Conservation (phyloP, 2,888 invertebrate genomes). For the Rotaria magnacalcarata region DNA sequence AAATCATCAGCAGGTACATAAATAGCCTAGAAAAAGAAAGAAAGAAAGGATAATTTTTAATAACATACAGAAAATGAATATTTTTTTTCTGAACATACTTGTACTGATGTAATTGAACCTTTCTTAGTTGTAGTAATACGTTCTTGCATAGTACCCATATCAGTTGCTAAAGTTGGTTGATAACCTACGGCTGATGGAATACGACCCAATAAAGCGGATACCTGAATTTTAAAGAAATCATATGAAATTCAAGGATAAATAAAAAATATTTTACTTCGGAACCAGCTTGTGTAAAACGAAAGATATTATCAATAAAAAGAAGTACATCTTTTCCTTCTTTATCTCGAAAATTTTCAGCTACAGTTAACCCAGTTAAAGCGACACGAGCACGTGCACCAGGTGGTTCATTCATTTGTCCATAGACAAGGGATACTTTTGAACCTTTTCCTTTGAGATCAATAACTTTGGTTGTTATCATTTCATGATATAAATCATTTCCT, state of each 20-base stretch:
- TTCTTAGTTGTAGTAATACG: slow-evolving; percentile 86
- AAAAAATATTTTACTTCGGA: slow-evolving; percentile 52
- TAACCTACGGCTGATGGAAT: slow-evolving; percentile 91
- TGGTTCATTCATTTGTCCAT: slow-evolving; percentile 93
- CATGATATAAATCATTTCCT: slow-evolving; percentile 86
- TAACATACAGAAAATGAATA: slow-evolving; percentile 45
- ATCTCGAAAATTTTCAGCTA: slow-evolving; percentile 89
- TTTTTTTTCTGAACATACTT: slow-evolving; percentile 54
- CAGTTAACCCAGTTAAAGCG: slow-evolving; percentile 80
- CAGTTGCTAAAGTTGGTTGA: slow-evolving; percentile 87
- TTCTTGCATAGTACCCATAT: slow-evolving; percentile 95
- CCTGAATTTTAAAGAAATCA: slow-evolving; percentile 54
- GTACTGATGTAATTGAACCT: slow-evolving; percentile 87
- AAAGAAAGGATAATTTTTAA: background rate
- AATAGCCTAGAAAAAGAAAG: slow-evolving; percentile 76
- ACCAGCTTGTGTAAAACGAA: slow-evolving; percentile 65
- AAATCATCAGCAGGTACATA: slow-evolving; percentile 89
- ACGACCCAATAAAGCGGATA: slow-evolving; percentile 82
- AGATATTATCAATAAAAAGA: slow-evolving; percentile 90
- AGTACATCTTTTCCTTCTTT: slow-evolving; percentile 86
- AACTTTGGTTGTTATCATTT: slow-evolving; percentile 83
- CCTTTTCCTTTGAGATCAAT: slow-evolving; percentile 81
- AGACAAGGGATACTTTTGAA: slow-evolving; percentile 81
- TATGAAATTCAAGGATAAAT: background rate
- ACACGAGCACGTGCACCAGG: slow-evolving; percentile 87